A percentile compares a stretch with the other conserved stretches of the same genome.
Conservation (phyloP, 2,888 invertebrate species). For the Tridacna crocea region DNA sequence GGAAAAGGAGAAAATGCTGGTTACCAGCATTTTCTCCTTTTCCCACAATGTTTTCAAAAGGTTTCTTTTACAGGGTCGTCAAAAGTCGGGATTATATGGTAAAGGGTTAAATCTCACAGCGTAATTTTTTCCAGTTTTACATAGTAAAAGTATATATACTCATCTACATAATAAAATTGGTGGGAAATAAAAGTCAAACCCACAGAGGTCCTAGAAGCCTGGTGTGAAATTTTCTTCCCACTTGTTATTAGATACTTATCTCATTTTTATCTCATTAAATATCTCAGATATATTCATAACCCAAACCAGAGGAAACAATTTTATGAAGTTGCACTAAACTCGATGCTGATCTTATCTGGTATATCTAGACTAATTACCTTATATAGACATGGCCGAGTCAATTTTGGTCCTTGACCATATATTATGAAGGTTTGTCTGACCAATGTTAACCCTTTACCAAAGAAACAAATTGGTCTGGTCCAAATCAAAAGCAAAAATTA, state of each 20-base stretch:
- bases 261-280: background rate
- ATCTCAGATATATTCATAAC: background rate
- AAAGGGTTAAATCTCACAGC: no score
- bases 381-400: slow-evolving; percentile 18
- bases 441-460: background rate
- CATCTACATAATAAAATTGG: no score
- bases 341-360: slow-evolving; percentile 14
- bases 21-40: no score
- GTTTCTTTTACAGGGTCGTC: no score
- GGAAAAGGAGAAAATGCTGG: no score
- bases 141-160: no score
- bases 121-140: no score
- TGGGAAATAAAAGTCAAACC: no score
- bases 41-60: no score
- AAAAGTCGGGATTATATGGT: no score
- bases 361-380: slow-evolving; percentile 14
- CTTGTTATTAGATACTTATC: slow-evolving; percentile 19
- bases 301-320: slow-evolving; percentile 2
- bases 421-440: slow-evolving; percentile 3
- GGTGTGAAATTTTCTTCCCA: background rate
- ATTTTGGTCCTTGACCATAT: slow-evolving; percentile 7
- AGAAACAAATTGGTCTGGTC: no score
- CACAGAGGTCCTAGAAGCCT: background rate
- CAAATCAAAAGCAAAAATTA: no score
- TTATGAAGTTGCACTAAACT: slow-evolving; percentile 13